Percentiles rank a stretch among this genome's conserved stretches.
These are phyloP conservation scores for Lamproptera curius DNA, from an alignment of 2,888 invertebrate species.

Conservation along the genomic window DNA sequence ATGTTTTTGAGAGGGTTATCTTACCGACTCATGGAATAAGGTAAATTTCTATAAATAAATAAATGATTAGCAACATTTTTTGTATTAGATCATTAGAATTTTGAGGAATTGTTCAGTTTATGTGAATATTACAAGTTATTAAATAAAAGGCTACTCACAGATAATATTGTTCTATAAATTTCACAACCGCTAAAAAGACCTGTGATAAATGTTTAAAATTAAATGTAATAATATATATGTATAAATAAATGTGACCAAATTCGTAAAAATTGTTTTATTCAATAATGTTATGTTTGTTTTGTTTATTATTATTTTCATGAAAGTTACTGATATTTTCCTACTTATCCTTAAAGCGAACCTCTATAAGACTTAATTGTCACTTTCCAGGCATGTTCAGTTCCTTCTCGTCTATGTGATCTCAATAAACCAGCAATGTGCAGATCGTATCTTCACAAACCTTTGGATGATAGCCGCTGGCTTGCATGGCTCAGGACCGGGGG, in stretches of 20 bases:
- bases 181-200: no score
- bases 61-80: no score
- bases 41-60: slow-evolving; percentile 43
- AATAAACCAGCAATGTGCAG: slow-evolving; percentile 65
- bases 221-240: no score
- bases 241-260: no score
- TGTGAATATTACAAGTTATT: no score
- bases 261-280: no score
- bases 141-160: no score
- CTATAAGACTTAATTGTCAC: no score
- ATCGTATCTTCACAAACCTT: slow-evolving; percentile 53
- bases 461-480: slow-evolving; percentile 64
- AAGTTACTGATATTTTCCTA: slow-evolving; percentile 11
- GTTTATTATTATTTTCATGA: neutral
- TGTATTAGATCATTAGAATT: no score
- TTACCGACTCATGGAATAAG: slow-evolving; percentile 89
- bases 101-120: no score
- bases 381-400: slow-evolving; percentile 68
- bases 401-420: slow-evolving; percentile 69
- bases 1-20: slow-evolving; percentile 88
- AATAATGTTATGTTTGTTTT: neutral
- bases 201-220: no score
- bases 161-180: neutral
- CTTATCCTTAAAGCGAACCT: no score
- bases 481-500: slow-evolving; percentile 55